phyloP scores from a whole-genome alignment of 1,140 invertebrate genomes.

The Micrasema minimum region DNA sequence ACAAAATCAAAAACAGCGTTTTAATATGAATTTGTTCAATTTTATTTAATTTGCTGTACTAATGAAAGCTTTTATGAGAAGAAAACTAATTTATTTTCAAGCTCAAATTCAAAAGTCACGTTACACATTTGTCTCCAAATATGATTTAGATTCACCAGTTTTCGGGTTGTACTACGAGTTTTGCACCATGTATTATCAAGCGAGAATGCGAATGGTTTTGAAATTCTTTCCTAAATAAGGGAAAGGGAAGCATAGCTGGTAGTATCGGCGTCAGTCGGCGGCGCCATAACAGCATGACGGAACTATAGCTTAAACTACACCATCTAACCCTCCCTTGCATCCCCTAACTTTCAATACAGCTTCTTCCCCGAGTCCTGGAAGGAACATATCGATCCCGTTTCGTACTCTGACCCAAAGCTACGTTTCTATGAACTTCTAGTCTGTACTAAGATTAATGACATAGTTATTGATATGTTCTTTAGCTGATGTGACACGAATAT shows the following conservation, averaged over 20 bases:
- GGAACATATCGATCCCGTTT: too few species aligned
- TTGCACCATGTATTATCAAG: too few species aligned
- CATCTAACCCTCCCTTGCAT: not conserved
- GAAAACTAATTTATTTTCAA: too few species aligned
- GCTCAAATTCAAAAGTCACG: too few species aligned
- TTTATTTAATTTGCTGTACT: too few species aligned
- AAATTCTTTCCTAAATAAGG: conserved; percentile 6
- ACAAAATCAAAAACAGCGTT: too few species aligned
- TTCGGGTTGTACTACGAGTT: too few species aligned
- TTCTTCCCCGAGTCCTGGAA: too few species aligned
- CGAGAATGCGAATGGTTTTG: not conserved
- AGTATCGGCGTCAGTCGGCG: conserved; percentile 14
- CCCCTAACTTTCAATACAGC: not conserved
- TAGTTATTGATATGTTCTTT: conserved; percentile 21
- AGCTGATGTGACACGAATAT: conserved; percentile 25
- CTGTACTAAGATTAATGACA: conserved; percentile 24
- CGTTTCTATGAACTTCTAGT: conserved; percentile 12
- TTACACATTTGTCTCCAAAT: too few species aligned
- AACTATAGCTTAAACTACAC: conserved; percentile 16
- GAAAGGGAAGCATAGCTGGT: conserved; percentile 19
- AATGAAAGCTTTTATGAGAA: too few species aligned
- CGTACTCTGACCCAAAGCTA: not conserved
- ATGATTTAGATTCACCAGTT: too few species aligned
- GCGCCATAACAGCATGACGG: conserved; percentile 26
- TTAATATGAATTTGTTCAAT: too few species aligned